Conservation (phyloP, 2,113 vertebrate genomes). For the Calyptommatus sinebrachiatus region DNA sequence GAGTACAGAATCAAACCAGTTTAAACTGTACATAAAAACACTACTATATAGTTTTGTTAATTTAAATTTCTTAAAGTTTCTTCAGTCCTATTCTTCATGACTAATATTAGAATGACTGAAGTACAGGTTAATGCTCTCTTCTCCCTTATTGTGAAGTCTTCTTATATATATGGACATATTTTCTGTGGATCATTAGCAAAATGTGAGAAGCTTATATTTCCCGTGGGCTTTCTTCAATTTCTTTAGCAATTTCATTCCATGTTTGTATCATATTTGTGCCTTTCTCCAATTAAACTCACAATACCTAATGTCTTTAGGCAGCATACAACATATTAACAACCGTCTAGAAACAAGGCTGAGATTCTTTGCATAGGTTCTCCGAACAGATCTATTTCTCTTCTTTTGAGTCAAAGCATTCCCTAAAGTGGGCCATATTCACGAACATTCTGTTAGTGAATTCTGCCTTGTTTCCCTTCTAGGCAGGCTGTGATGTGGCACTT, state of each 20-base stretch:
- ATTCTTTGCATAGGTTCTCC: background rate
- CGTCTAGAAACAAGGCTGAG: background rate
- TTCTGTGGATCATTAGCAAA: too few species aligned
- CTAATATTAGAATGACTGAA: background rate
- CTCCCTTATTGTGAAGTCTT: too few species aligned
- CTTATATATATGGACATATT: too few species aligned
- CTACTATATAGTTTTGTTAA: too few species aligned
- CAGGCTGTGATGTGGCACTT: background rate
- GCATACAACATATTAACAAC: background rate
- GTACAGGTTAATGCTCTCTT: background rate
- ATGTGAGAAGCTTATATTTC: too few species aligned
- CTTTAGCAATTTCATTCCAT: too few species aligned
- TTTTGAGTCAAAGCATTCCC: slow-evolving; percentile 5
- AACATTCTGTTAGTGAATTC: background rate
- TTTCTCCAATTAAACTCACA: too few species aligned
- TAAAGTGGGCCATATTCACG: slow-evolving; percentile 15
- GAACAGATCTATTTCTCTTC: background rate
- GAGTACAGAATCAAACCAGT: background rate
- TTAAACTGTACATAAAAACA: background rate
- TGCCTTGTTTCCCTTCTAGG: slow-evolving; percentile 12
- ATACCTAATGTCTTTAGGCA: background rate
- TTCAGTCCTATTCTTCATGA: background rate
- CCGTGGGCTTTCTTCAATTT: too few species aligned
- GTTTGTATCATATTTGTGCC: too few species aligned
- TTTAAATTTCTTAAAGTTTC: too few species aligned